Evolutionary conservation across 2,888 invertebrate species (phyloP).

Genomic region (Hoplodrina blanda): DNA sequence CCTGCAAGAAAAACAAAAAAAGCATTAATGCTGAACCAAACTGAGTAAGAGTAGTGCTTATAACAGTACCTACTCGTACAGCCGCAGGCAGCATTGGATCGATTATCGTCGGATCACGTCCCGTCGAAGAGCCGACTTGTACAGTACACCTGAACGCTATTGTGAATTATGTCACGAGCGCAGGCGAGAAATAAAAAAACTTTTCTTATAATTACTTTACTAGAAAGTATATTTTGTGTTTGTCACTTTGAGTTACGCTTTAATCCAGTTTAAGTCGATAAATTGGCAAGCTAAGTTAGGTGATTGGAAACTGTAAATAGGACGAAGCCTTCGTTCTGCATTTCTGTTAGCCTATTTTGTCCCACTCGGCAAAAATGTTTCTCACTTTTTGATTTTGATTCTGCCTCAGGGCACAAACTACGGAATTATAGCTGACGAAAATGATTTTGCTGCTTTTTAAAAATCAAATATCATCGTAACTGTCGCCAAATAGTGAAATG

Average conservation of each 20-base stretch:
- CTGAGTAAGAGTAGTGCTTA: slow-evolving; percentile 5
- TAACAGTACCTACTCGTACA: slow-evolving; percentile 18
- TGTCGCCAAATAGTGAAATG: no score
- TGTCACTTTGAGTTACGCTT: neutral
- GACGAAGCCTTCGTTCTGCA: no score
- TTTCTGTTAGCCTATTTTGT: no score
- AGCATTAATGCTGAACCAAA: neutral
- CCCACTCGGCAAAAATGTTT: no score
- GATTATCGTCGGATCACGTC: slow-evolving; percentile 70
- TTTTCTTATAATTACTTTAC: slow-evolving; percentile 24
- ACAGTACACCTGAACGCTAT: slow-evolving; percentile 60
- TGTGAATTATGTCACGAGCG: slow-evolving; percentile 35
- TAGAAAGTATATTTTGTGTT: neutral
- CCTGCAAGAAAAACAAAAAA: slow-evolving; percentile 17
- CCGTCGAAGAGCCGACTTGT: slow-evolving; percentile 50
- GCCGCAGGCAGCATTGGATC: slow-evolving; percentile 60
- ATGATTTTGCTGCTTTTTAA: no score
- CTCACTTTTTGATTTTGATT: no score
- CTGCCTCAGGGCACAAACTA: no score
- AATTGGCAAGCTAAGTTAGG: no score
- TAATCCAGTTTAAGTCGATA: neutral
- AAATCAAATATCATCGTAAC: no score
- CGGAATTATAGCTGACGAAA: no score
- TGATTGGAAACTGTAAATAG: no score
- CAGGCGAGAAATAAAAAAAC: slow-evolving; percentile 20